These are phyloP conservation scores for Clunio marinus DNA, from an alignment of 2,888 invertebrate genomes.

Conservation along the genomic window DNA sequence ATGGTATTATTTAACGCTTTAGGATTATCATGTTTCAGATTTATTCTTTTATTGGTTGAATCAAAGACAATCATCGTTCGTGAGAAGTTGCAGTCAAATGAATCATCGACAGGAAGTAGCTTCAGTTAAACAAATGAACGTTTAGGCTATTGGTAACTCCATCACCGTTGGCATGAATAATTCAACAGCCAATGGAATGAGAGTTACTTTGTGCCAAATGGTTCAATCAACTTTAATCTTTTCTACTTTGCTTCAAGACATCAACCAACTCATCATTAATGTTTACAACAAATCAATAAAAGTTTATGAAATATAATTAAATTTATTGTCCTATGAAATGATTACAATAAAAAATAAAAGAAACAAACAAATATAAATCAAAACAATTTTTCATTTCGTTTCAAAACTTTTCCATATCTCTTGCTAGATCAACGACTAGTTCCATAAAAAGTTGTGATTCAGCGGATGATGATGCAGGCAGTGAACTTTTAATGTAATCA, in stretches of 20 bases:
- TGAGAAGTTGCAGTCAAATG: neutral
- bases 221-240: neutral
- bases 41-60: no score
- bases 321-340: no score
- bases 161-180: constrained; percentile 34
- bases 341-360: neutral
- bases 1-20: neutral
- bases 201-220: constrained; percentile 28
- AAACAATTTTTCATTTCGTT: neutral
- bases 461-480: constrained; percentile 9
- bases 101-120: constrained; percentile 10
- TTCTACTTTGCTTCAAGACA: neutral
- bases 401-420: constrained; percentile 48
- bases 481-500: neutral
- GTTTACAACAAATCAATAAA: no score
- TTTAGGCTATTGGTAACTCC: constrained; percentile 37
- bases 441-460: constrained; percentile 51
- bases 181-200: constrained; percentile 34
- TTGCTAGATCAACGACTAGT: constrained; percentile 49
- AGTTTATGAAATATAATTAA: no score
- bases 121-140: neutral
- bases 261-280: no score
- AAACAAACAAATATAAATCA: neutral
- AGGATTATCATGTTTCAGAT: neutral
- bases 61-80: no score